These are phyloP conservation scores for Gastrophysa polygoni DNA, from an alignment of 2,888 invertebrate genomes.

Conservation along the genomic window DNA sequence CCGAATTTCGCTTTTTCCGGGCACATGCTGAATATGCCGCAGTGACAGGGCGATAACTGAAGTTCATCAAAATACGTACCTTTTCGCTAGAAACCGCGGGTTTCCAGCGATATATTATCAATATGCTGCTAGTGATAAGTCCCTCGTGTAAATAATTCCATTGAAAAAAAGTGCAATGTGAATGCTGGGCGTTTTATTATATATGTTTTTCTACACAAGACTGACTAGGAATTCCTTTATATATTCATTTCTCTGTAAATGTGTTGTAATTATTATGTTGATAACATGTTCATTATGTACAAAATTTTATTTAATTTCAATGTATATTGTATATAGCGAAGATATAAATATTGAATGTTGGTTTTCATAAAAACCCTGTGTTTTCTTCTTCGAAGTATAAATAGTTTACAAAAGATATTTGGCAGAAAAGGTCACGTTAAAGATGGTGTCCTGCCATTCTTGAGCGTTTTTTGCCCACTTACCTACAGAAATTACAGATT, in stretches of 20 bases:
- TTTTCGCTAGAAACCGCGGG: constrained; percentile 7
- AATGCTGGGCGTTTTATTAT: constrained; percentile 32
- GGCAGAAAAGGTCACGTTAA: too few species aligned
- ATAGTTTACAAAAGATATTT: too few species aligned
- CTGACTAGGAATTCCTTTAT: constrained; percentile 51
- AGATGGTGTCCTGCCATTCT: too few species aligned
- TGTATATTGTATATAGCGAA: constrained; percentile 49
- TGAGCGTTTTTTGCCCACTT: too few species aligned
- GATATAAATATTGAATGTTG: constrained; percentile 47
- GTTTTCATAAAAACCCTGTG: constrained; percentile 41
- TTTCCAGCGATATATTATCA: constrained; percentile 19
- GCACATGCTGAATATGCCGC: constrained; percentile 66
- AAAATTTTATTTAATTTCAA: constrained; percentile 47
- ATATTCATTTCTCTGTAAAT: constrained; percentile 45
- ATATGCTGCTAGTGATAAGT: constrained; percentile 20
- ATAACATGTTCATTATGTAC: constrained; percentile 45
- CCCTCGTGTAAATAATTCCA: constrained; percentile 14
- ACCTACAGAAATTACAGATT: too few species aligned
- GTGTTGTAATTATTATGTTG: constrained; percentile 38
- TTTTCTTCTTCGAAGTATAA: too few species aligned
- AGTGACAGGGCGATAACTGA: constrained; percentile 55
- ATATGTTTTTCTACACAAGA: constrained; percentile 47
- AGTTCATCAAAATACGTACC: constrained; percentile 5
- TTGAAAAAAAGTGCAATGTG: constrained; percentile 31
- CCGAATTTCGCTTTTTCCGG: constrained; percentile 67